These are phyloP conservation scores for Unio pictorum DNA, from an alignment of 2,888 invertebrate species.

Conservation along the genomic window DNA sequence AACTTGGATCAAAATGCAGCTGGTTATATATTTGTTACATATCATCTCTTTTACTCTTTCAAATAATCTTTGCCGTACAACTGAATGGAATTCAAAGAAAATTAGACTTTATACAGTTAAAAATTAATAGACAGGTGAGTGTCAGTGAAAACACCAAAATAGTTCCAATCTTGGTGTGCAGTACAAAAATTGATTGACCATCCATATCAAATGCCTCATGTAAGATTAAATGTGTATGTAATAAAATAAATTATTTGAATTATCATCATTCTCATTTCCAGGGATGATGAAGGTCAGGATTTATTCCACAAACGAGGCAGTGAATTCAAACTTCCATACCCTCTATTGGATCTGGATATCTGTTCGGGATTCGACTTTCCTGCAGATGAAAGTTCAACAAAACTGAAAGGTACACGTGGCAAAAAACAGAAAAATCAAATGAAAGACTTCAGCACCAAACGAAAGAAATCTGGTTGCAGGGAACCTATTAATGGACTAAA, in stretches of 20 bases:
- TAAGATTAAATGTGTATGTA: no score
- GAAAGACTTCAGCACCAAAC: slow-evolving; percentile 91
- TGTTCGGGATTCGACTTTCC: slow-evolving; percentile 65
- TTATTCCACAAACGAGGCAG: slow-evolving; percentile 97
- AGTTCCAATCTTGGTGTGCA: no score
- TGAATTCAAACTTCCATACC: slow-evolving; percentile 98
- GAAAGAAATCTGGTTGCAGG: slow-evolving; percentile 49
- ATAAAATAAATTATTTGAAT: slow-evolving; percentile 3
- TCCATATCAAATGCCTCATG: no score
- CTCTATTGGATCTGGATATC: slow-evolving; percentile 77
- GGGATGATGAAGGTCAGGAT: slow-evolving; percentile 99
- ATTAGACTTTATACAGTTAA: no score
- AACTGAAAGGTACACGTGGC: slow-evolving; percentile 72
- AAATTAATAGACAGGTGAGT: no score
- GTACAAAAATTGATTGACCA: no score
- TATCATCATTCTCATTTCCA: slow-evolving; percentile 68
- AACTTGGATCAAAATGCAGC: no score
- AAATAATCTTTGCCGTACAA: no score
- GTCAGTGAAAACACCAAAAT: no score
- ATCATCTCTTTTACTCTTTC: no score
- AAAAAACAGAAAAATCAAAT: slow-evolving; percentile 94
- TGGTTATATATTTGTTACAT: no score
- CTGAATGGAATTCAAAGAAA: no score
- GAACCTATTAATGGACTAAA: slow-evolving; percentile 56
- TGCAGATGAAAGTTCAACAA: slow-evolving; percentile 61